Evolutionary conservation across 2,113 vertebrate genomes (phyloP), one percentile per base, ranked within the genome.

Genomic region (Ondatra zibethicus): DNA sequence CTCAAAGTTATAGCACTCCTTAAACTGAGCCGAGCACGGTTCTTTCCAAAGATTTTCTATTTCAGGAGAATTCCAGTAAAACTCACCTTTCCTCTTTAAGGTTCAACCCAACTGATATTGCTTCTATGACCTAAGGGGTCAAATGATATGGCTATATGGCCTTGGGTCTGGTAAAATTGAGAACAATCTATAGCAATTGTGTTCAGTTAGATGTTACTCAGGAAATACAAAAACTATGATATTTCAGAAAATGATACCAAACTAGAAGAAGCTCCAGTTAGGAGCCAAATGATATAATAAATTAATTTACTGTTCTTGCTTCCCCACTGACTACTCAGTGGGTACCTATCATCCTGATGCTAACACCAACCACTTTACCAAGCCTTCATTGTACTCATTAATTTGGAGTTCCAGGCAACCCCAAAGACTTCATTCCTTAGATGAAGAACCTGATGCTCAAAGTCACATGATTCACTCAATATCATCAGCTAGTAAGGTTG

Each of bases 81-180:
- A 94, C 50, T 76, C 21, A 7, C 86, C 95, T 91, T 96, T 96
- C 63, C 50, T 95, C 90, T 94, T 75, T 93, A n/a, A 91, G 63
- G 65, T 50, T 87, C 85, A 93, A n/a, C 50, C 58, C 58, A 78
- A n/a, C 12, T 45, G 29, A 5, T 3, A n/a, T 7, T 55, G 17
- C 61, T 77, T 33, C 66, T 45, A 33, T 33, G 77, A 81, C 42
- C n/a, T 61, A 33, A 72, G 45, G 10, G 52, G 21, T 21, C 58
- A 89, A 76, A n/a, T 14, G 72, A 12, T 39, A 55, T 12, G 16
- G 42, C 72, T 73, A 77, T 72, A 61, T n/a, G 5, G n/a, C 77
- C 50, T 13, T 27, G 27, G 50, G 76, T 27, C 84, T 27, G 13
- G 2, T 23, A 27, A 85, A 66, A 61, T 4, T 29, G 29, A 27